Conservation (phyloP, 2,797 vertebrate genomes). For the Prunella strophiata region DNA sequence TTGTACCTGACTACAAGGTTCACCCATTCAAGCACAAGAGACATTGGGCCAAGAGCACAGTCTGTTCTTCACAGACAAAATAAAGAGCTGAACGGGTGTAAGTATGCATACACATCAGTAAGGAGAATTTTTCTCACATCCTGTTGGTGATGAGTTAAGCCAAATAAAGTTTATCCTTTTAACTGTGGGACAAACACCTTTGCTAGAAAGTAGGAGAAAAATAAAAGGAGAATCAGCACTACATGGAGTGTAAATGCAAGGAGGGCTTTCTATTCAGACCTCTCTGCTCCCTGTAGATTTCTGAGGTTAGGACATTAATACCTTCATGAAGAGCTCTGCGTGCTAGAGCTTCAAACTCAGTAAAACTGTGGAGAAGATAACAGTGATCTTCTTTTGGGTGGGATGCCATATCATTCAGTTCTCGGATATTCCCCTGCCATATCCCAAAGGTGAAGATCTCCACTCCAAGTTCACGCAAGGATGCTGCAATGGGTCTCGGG, state of each 20-base stretch:
- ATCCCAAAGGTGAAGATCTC: constrained; percentile 98
- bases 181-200: background rate
- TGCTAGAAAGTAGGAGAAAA: background rate
- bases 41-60: background rate
- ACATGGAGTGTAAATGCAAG: background rate
- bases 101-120: background rate
- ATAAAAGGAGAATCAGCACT: background rate
- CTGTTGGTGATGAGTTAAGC: background rate
- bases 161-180: background rate
- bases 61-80: background rate
- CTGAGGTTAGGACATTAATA: constrained; percentile 56
- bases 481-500: constrained; percentile 90
- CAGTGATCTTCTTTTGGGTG: constrained; percentile 95
- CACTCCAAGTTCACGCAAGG: constrained; percentile 89
- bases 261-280: background rate
- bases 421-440: constrained; percentile 97
- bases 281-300: background rate
- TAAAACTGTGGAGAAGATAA: constrained; percentile 95
- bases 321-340: constrained; percentile 95
- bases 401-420: constrained; percentile 97
- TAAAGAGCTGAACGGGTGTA: background rate
- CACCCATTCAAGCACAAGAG: background rate
- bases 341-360: constrained; percentile 95
- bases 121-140: background rate
- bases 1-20: background rate